These are phyloP conservation scores for Xenus cinereus DNA, from an alignment of 2,113 vertebrate species.

Conservation along the genomic window DNA sequence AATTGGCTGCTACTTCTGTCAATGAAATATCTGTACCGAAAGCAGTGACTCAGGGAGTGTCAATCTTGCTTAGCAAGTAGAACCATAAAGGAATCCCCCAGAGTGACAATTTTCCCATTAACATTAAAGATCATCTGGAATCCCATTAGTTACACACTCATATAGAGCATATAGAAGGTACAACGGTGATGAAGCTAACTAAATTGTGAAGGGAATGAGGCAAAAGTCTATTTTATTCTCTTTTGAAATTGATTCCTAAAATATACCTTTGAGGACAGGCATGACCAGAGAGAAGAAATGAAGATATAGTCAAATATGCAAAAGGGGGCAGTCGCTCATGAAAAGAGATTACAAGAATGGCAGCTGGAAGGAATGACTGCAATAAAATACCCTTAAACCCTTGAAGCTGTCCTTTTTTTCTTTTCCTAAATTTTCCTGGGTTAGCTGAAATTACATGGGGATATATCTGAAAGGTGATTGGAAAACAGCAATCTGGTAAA, in stretches of 20 bases:
- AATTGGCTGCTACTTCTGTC: not conserved
- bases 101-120: slow-evolving; percentile 52
- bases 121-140: slow-evolving; percentile 42
- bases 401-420: not conserved
- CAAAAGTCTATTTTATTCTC: slow-evolving; percentile 7
- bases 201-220: not conserved
- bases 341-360: not conserved
- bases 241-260: slow-evolving; percentile 17
- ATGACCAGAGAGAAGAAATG: not conserved
- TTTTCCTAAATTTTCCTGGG: not conserved
- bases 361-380: not conserved
- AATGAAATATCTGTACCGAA: slow-evolving; percentile 18
- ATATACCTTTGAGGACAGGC: not conserved
- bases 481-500: not conserved
- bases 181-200: not conserved
- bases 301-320: not conserved
- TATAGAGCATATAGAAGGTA: not conserved
- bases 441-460: not conserved
- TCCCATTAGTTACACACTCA: not conserved
- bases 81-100: slow-evolving; percentile 27
- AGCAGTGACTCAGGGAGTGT: not conserved
- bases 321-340: not conserved
- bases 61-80: slow-evolving; percentile 36
- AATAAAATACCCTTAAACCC: not conserved
- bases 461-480: not conserved